Evolutionary conservation across 2,888 invertebrate species (phyloP).

Genomic region (Dryocosmus kuriphilus): DNA sequence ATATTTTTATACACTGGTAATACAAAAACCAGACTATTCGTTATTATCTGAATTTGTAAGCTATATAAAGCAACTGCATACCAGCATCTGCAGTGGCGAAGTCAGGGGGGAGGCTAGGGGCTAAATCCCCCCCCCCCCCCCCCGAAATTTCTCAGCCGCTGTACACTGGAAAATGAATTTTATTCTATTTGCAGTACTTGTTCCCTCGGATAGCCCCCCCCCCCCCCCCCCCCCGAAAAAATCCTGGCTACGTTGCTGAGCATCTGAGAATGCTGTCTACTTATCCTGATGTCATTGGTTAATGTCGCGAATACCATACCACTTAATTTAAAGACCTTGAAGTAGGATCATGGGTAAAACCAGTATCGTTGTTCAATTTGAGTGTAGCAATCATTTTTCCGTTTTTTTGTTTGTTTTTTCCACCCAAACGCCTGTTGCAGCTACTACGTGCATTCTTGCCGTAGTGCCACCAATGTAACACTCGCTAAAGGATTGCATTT

Average conservation of each 20-base stretch:
- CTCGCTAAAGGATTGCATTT: not conserved
- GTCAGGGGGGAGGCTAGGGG: too few relatives aligned
- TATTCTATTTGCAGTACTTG: too few relatives aligned
- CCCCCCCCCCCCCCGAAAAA: too few relatives aligned
- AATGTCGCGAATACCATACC: not conserved
- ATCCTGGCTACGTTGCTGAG: too few relatives aligned
- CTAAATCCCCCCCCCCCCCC: too few relatives aligned
- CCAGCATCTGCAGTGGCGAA: too few relatives aligned
- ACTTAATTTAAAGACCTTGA: not conserved
- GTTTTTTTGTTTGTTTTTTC: not conserved
- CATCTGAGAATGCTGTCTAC: not conserved
- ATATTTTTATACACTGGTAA: not conserved
- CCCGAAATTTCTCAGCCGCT: too few relatives aligned
- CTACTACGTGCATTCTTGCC: conserved; percentile 2
- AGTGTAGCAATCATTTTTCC: conserved; percentile 1
- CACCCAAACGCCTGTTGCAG: not conserved
- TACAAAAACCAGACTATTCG: not conserved
- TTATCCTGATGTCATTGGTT: not conserved
- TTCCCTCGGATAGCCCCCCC: too few relatives aligned
- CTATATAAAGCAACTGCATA: not conserved
- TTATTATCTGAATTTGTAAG: not conserved
- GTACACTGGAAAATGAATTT: too few relatives aligned
- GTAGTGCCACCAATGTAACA: not conserved
- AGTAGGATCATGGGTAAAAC: conserved; percentile 7
- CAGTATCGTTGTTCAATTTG: conserved; percentile 1